Base-by-base conservation (phyloP, 2,113 vertebrate species). In the Sakesphorus luctuosus region DNA sequence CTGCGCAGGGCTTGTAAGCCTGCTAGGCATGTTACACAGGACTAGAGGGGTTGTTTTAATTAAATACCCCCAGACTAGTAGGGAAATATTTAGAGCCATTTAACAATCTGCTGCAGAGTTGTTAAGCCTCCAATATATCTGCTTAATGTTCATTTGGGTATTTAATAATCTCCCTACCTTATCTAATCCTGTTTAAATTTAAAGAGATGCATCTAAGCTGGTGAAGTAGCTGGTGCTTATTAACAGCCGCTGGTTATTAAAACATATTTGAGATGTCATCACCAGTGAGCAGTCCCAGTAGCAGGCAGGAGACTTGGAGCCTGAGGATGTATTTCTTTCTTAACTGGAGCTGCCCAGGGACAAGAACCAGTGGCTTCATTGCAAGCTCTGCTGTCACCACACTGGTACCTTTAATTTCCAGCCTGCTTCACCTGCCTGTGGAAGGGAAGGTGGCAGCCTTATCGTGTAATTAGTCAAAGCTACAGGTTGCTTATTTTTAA, bases 111-210 rank as follows among this genome's bases (percentile, higher is more conserved):
- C 95, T 81, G 92, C 97, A 91, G 87, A 96, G 96, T 96, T 96
- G 92, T 98, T 97, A 97, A 97, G 94, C 90, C 94, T 97, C 96
- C 97, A 96, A 98, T 97, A 97, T 96, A 96, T 96, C 90, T 96
- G 97, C 97, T 97, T 97, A 97, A 98, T 97, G 97, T 97, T 97
- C 98, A 97, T 97, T 97, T 98, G 97, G 95, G 96, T 96, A 96
- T 97, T 97, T 98, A 98, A 98, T 98, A 97, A 96, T 95, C 97
- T 95, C 90, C 94, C 96, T 96, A 97, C 96, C 95, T 98, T 98
- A 97, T 97, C 97, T 96, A 96, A 97, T 97, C 95, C 96, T 97
- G 97, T 95, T 98, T 98, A 98, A 97, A 98, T 97, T 97, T 98
- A 97, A 98, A 98, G 97, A 97, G 96, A 97, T 97, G 96, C 96